A percentile compares a stretch with the other conserved stretches of the same genome.
phyloP scores from a whole-genome alignment of 2,888 invertebrate species.

The Maniola hyperantus region DNA sequence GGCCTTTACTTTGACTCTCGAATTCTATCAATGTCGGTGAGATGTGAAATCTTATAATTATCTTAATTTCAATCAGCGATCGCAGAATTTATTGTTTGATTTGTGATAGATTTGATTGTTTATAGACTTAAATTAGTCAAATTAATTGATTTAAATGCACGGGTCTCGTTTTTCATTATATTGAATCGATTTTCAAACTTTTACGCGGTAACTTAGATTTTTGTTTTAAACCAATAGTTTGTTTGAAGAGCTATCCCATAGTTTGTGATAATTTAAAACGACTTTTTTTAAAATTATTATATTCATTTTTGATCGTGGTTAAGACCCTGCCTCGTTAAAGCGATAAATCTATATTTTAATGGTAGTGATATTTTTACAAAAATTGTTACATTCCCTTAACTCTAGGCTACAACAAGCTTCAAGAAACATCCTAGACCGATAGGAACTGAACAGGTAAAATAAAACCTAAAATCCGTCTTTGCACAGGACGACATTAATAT shows the following conservation, averaged over 20 bases:
- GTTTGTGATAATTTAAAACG: conserved; percentile 53
- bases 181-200: not conserved
- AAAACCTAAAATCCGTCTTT: conserved; percentile 44
- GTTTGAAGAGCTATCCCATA: conserved; percentile 69
- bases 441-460: conserved; percentile 72
- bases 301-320: conserved; percentile 66
- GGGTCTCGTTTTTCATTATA: not conserved
- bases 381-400: conserved; percentile 55
- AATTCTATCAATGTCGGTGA: no score
- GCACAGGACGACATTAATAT: not conserved
- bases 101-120: no score
- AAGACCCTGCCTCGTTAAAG: conserved; percentile 81
- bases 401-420: conserved; percentile 67
- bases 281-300: conserved; percentile 47
- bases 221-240: conserved; percentile 2
- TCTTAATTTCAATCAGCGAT: no score
- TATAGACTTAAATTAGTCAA: no score
- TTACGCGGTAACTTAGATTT: not conserved
- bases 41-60: no score
- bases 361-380: conserved; percentile 60
- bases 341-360: conserved; percentile 68
- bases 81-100: no score
- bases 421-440: conserved; percentile 76
- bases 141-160: no score
- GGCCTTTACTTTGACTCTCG: no score